These are phyloP conservation scores for Zosterops lateralis DNA, from an alignment of 2,113 vertebrate species.

Conservation along the genomic window DNA sequence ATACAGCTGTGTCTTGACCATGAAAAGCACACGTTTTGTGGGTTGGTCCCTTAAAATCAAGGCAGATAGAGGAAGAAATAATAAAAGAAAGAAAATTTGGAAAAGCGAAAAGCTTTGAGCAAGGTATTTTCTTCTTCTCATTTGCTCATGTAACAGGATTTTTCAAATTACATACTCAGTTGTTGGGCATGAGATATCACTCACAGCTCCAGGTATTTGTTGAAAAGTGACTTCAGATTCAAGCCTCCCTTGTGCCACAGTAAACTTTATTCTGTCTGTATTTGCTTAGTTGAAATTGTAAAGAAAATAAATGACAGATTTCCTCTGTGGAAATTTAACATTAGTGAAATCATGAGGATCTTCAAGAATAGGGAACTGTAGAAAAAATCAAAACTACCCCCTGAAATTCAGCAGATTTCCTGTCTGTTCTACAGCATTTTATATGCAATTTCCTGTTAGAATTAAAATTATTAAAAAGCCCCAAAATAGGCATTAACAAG, in stretches of 20 bases:
- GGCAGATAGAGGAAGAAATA: not conserved
- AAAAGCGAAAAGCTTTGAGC: not conserved
- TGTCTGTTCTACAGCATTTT: not conserved
- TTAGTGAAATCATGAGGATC: not conserved
- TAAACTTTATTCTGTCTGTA: conserved; percentile 49
- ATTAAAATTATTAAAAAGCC: not conserved
- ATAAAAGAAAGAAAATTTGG: not conserved
- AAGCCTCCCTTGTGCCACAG: not conserved
- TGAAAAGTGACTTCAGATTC: conserved; percentile 8
- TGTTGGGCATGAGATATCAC: not conserved
- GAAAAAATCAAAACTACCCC: not conserved
- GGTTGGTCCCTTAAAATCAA: not conserved
- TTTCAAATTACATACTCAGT: not conserved
- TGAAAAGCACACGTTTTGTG: not conserved
- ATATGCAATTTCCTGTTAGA: not conserved
- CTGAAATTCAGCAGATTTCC: conserved; percentile 1
- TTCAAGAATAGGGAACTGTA: not conserved
- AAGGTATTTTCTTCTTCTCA: not conserved
- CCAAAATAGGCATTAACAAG: not conserved
- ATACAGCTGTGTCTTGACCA: not conserved
- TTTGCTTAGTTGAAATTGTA: conserved; percentile 11
- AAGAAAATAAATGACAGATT: conserved; percentile 39
- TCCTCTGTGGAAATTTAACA: conserved; percentile 7
- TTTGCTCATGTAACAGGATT: not conserved
- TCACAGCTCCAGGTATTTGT: not conserved